phyloP scores from a whole-genome alignment of 2,888 invertebrate genomes.

The Cremastinae sp. region DNA sequence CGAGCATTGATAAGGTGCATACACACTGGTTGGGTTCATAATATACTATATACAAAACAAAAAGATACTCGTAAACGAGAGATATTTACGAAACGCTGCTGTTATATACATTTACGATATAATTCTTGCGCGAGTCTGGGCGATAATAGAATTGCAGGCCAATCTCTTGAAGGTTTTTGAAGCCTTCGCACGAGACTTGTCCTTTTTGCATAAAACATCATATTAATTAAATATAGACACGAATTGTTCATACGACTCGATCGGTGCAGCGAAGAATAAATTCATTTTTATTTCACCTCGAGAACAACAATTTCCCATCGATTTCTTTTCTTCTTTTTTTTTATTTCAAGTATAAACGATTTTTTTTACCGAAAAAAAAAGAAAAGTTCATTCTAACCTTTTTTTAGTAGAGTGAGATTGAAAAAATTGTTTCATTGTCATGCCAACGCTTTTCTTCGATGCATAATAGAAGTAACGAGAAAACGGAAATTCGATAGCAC shows the following conservation, averaged over 20 bases:
- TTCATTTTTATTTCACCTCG: not conserved
- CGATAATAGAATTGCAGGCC: conserved; percentile 24
- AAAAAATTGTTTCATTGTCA: too few species aligned
- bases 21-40: not conserved
- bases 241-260: conserved; percentile 35
- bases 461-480: not conserved
- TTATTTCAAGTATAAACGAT: not conserved
- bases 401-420: too few species aligned
- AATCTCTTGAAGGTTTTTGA: not conserved
- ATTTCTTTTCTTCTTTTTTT: not conserved
- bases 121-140: conserved; percentile 32
- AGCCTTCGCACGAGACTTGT: conserved; percentile 1
- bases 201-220: conserved; percentile 14
- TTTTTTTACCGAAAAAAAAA: not conserved
- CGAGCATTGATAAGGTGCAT: not conserved
- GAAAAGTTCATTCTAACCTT: conserved; percentile 11
- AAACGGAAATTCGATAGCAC: conserved; percentile 4
- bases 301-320: not conserved
- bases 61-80: not conserved
- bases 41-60: not conserved
- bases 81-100: conserved; percentile 28
- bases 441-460: too few species aligned
- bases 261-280: conserved; percentile 20
- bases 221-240: conserved; percentile 37
- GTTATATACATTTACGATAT: conserved; percentile 28